These are phyloP conservation scores for Nycticebus coucang DNA, from an alignment of 2,113 vertebrate genomes.

Conservation along the genomic window DNA sequence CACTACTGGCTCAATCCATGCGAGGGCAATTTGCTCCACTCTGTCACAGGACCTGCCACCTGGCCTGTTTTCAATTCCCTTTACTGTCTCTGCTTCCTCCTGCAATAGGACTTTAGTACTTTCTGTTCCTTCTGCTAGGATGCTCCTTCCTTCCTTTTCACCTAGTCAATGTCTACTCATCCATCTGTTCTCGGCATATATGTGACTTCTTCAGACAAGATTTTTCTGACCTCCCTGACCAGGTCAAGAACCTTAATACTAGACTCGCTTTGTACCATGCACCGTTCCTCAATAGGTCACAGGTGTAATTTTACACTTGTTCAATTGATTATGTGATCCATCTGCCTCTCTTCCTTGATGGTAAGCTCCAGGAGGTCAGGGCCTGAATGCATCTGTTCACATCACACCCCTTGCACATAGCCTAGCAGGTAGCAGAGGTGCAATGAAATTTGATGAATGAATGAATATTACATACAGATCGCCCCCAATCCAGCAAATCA, in stretches of 20 bases:
- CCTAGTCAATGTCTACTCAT: neutral
- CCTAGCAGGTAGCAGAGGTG: neutral
- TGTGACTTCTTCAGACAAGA: neutral
- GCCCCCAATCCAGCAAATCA: neutral
- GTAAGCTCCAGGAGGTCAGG: neutral
- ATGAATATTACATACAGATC: neutral
- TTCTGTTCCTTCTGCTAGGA: conserved; percentile 73
- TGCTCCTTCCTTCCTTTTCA: conserved; percentile 41
- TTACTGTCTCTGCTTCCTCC: conserved; percentile 63
- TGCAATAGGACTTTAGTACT: conserved; percentile 26
- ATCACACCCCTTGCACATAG: neutral
- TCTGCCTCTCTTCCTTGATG: neutral
- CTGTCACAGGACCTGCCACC: conserved; percentile 54
- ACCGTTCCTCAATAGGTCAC: neutral
- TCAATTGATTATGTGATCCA: neutral
- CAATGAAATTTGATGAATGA: neutral
- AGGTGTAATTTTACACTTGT: neutral
- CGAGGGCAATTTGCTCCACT: neutral
- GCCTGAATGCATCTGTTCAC: neutral
- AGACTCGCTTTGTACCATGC: neutral
- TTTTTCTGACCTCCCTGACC: neutral
- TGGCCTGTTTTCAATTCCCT: conserved; percentile 76
- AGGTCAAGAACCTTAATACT: neutral
- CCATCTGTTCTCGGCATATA: neutral
- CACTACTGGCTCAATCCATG: neutral